phyloP scores from a whole-genome alignment of 2,113 vertebrate species.

The Beaufortia kweichowensis region DNA sequence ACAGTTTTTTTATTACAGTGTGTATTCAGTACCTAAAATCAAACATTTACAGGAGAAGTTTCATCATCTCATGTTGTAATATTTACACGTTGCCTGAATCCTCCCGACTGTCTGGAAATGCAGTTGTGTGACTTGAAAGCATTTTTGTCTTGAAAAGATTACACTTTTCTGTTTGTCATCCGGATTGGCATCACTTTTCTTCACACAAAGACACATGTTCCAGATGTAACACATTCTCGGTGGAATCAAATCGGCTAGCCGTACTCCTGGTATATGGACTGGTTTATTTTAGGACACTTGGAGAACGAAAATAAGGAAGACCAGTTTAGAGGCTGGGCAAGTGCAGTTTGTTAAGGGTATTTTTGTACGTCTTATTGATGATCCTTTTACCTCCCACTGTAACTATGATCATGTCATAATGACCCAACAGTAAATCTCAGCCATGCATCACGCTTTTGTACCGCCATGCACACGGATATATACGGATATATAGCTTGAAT shows the following conservation, averaged over 20 bases:
- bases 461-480: constrained; percentile 33
- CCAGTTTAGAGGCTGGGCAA: neutral
- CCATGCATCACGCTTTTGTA: constrained; percentile 44
- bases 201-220: neutral
- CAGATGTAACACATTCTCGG: neutral
- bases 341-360: constrained; percentile 26
- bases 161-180: constrained; percentile 35
- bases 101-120: neutral
- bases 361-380: constrained; percentile 51
- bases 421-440: constrained; percentile 49
- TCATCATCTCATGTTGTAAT: neutral
- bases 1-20: too few species aligned
- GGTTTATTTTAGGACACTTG: neutral
- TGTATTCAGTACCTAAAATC: neutral
- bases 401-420: constrained; percentile 53
- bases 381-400: constrained; percentile 40
- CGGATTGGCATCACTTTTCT: neutral
- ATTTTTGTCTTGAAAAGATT: constrained; percentile 11
- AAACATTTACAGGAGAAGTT: neutral
- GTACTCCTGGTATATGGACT: neutral
- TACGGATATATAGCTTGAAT: constrained; percentile 32
- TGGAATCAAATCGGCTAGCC: neutral
- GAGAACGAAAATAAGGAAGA: neutral
- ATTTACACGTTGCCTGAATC: neutral
- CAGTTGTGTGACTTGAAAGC: constrained; percentile 1